A percentile compares a stretch with the other conserved stretches of the same genome.
phyloP scores from a whole-genome alignment of 2,888 invertebrate genomes.

The Platycnemis pennipes region DNA sequence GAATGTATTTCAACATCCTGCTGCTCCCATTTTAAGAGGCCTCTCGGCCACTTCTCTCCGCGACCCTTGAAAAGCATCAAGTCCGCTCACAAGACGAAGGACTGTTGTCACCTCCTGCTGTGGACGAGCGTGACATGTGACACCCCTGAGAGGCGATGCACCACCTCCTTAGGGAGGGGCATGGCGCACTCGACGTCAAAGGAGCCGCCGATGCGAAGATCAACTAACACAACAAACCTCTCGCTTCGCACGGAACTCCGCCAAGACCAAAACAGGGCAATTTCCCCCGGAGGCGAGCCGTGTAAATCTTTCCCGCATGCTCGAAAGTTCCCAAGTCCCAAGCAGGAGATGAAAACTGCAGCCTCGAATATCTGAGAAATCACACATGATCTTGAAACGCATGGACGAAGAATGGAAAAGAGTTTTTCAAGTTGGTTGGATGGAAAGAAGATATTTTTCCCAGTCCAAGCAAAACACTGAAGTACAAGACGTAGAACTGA shows the following conservation, averaged over 20 bases:
- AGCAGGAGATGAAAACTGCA: not conserved
- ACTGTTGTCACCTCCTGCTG: not conserved
- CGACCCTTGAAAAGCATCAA: no score
- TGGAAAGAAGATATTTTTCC: no score
- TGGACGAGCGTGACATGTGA: not conserved
- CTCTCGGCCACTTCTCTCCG: no score
- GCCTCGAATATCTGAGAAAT: not conserved
- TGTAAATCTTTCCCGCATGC: not conserved
- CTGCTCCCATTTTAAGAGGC: no score
- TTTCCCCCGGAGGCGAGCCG: not conserved
- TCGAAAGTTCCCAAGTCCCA: not conserved
- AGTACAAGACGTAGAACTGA: no score
- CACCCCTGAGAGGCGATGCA: not conserved
- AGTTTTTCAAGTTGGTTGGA: no score
- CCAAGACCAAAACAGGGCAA: not conserved
- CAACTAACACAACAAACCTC: slow-evolving; percentile 10
- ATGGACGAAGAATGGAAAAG: no score
- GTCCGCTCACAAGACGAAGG: no score
- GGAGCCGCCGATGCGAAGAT: not conserved
- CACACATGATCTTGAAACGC: not conserved
- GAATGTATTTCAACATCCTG: no score
- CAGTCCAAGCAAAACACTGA: no score
- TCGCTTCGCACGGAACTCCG: not conserved
- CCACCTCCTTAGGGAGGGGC: not conserved
- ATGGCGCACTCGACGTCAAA: not conserved